Evolutionary conservation across 2,113 vertebrate genomes (phyloP).

Genomic region (Aldabrachelys gigantea): DNA sequence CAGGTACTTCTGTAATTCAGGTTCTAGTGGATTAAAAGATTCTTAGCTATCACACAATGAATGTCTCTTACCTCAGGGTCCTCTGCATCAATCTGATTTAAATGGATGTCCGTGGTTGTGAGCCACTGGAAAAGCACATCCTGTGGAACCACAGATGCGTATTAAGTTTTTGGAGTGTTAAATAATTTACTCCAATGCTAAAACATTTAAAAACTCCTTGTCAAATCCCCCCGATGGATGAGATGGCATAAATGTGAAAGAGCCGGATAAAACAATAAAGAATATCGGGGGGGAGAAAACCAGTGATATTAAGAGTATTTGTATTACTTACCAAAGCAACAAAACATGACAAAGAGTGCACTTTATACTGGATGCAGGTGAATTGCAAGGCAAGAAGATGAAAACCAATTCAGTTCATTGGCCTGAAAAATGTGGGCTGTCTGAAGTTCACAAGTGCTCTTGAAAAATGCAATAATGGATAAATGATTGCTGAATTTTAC

Average conservation of each 20-base stretch:
- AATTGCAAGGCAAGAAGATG: neutral
- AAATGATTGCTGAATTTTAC: neutral
- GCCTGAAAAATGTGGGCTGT: neutral
- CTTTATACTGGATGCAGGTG: neutral
- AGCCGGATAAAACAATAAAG: neutral
- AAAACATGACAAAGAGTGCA: neutral
- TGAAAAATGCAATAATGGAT: neutral
- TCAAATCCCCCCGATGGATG: neutral
- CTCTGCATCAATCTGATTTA: slow-evolving; percentile 95
- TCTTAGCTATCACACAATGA: neutral
- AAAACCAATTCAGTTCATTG: neutral
- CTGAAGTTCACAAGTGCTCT: neutral
- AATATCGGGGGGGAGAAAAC: neutral
- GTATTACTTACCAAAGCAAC: neutral
- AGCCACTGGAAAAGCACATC: slow-evolving; percentile 98
- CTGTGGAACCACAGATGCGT: slow-evolving; percentile 71
- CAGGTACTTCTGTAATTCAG: neutral
- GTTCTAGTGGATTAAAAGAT: neutral
- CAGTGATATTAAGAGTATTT: neutral
- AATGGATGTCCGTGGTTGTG: slow-evolving; percentile 88
- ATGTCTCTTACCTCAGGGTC: slow-evolving; percentile 91
- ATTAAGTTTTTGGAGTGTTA: neutral
- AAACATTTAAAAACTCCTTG: neutral
- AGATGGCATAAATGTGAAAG: neutral
- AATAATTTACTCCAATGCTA: neutral